Evolutionary conservation across 2,113 vertebrate species (phyloP), one percentile per base, ranked within the genome.

Genomic region (Cololabis saira): DNA sequence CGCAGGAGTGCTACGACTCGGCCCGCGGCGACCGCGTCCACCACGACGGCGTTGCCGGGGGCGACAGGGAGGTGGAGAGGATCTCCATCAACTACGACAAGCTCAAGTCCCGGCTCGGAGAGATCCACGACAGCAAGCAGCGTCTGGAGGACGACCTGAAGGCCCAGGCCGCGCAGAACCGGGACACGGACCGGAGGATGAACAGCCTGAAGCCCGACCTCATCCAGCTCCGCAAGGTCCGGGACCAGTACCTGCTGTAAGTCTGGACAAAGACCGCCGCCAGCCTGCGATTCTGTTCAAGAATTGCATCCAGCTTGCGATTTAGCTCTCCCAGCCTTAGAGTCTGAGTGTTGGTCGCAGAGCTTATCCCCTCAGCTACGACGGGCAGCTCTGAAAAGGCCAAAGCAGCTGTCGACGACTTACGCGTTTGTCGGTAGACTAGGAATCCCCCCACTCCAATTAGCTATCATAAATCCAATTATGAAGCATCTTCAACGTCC

Each of bases 171-270:
- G 88, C 95, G 92, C 96, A 99, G 89, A 97, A 98, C 92, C 91
- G 96, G 3, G 96, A 98, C 91, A 98, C 94, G 3, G 96, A 99
- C 93, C 97, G 98, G 80, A 98, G 95, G 93, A 98, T 99, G 97
- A 98, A 98, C 86, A 98, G 96, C 76, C 95, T 99, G 89, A 98
- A 98, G 82, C 97, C 96, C 21, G 97, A 99, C 87, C 93, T 99
- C 83, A 95, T 98, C 56, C 97, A 98, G 90, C 94, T 98, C 48
- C 95, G 96, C 86, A 98, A 97, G 94, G 97, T 97, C 89, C 92
- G 97, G 80, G 96, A 98, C 89, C 96, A 98, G 91, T 95, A 98
- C 83, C 50, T 86, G 0, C 68, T 84, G 87, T 88, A 18, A 88
- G 86, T 71, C 22, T 7, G 10, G 1, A 1, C n/a, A n/a, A n/a